Percentiles rank a stretch among this genome's conserved stretches.
These are phyloP conservation scores for Thaumatotibia leucotreta DNA, from an alignment of 1,140 invertebrate species.

Conservation along the genomic window DNA sequence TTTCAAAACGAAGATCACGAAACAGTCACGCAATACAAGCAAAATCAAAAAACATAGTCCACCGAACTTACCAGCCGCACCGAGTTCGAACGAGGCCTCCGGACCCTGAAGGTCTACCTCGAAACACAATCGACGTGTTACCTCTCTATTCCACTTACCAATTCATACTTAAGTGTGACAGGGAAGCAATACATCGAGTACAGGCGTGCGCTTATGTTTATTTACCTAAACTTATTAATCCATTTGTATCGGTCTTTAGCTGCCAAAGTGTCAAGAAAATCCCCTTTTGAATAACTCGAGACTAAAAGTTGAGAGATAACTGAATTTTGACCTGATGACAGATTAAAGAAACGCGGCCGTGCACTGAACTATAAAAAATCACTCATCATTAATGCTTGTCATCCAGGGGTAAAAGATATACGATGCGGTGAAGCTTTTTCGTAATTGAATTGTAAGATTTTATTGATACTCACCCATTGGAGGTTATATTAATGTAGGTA, in stretches of 20 bases:
- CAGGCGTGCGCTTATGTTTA: neutral
- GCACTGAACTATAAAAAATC: neutral
- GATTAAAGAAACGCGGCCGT: neutral
- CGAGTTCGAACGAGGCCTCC: too few species aligned
- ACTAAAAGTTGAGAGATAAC: conserved; percentile 1
- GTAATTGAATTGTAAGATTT: neutral
- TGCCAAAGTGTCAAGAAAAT: neutral
- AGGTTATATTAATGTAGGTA: neutral
- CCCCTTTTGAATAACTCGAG: neutral
- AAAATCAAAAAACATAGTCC: too few species aligned
- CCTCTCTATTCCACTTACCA: too few species aligned
- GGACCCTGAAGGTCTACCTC: too few species aligned
- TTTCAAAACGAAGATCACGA: too few species aligned
- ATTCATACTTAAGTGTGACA: too few species aligned
- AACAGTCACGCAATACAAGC: too few species aligned
- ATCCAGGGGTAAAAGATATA: neutral
- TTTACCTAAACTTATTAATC: neutral
- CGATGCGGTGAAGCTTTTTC: neutral
- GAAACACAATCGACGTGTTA: too few species aligned
- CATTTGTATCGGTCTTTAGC: neutral
- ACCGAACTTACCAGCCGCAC: too few species aligned
- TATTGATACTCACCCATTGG: neutral
- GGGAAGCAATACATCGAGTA: too few species aligned
- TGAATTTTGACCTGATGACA: neutral
- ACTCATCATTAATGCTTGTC: neutral